These are phyloP conservation scores for Melitaea cinxia DNA, from an alignment of 1,140 invertebrate species.

Conservation along the genomic window DNA sequence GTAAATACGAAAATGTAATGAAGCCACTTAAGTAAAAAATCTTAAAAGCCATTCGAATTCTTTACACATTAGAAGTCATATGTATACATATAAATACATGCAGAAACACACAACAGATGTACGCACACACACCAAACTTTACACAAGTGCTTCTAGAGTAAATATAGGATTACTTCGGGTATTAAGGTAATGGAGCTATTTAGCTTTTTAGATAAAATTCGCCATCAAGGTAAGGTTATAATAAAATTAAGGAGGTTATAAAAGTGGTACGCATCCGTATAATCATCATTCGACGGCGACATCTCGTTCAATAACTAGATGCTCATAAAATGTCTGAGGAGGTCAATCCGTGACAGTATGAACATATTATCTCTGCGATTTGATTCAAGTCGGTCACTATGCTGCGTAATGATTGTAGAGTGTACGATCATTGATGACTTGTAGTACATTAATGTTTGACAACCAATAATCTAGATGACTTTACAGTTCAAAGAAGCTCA, in stretches of 20 bases:
- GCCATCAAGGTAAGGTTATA: not conserved
- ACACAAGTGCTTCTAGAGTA: no score
- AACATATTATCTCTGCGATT: conserved; percentile 40
- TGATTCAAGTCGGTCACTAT: conserved; percentile 36
- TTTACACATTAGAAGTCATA: no score
- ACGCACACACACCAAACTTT: no score
- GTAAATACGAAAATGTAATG: no score
- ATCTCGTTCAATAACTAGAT: conserved; percentile 31
- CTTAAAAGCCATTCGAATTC: no score
- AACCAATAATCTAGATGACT: not conserved
- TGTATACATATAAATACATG: no score
- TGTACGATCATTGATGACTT: conserved; percentile 7
- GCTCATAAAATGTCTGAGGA: conserved; percentile 31
- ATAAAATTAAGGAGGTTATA: conserved; percentile 14
- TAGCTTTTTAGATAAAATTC: not conserved
- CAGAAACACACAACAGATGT: no score
- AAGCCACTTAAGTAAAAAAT: no score
- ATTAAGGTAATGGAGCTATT: no score
- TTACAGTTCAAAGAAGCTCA: not conserved
- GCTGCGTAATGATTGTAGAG: conserved; percentile 24
- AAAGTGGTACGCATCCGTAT: conserved; percentile 14
- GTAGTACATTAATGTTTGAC: not conserved
- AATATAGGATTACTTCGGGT: no score
- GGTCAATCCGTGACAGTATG: conserved; percentile 43
- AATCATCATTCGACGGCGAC: conserved; percentile 25